Base-by-base conservation (phyloP, 2,888 invertebrate species). In the Coecobrya sp. region DNA sequence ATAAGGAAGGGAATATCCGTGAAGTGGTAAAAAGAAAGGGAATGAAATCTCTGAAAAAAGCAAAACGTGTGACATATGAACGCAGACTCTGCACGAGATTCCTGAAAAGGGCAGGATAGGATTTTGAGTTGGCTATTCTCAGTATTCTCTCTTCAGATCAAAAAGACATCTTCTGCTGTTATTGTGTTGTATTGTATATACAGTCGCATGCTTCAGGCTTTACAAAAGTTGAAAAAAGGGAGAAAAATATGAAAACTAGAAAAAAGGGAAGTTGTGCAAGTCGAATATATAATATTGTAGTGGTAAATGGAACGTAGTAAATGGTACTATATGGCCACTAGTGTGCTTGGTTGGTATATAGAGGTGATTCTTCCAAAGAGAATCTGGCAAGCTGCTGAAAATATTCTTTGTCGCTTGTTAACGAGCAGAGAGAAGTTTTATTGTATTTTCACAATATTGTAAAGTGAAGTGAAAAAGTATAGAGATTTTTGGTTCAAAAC, bases 1-100 rank as follows among this genome's bases (percentile, higher is more conserved):
- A 81, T 84, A 65, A 88, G 62, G 81, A 65, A 87, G 62, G 27
- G 81, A 88, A 81, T 49, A 89, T 55, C 10, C 25, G 22, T 45
- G 36, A 68, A 70, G 70, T 84, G 55, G 70, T 55, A 89, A 85
- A 36, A 89, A 76, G 73, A 36, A 79, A 27, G 45, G 52, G 90
- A 91, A 52, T 91, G 90, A 86, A 91, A 52, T 87, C 82, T 87
- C 73, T 86, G 68, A 91, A 87, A 91, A 91, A 84, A 62, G 52
- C 27, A 85, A 91, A 91, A 91, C 73, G 91, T 91, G 91, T 91
- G 91, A 91, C 91, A 91, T 70, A 91, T 91, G 91, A 91, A 91
- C 91, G 91, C 91, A 91, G 91, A 86, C 91, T 91, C 91, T 81
- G 65, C 68, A 76, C 52, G 86, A 86, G 70, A 86, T 49, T 70